Evolutionary conservation across 1,140 invertebrate genomes (phyloP).

Genomic region (Drosophila pectinifera): DNA sequence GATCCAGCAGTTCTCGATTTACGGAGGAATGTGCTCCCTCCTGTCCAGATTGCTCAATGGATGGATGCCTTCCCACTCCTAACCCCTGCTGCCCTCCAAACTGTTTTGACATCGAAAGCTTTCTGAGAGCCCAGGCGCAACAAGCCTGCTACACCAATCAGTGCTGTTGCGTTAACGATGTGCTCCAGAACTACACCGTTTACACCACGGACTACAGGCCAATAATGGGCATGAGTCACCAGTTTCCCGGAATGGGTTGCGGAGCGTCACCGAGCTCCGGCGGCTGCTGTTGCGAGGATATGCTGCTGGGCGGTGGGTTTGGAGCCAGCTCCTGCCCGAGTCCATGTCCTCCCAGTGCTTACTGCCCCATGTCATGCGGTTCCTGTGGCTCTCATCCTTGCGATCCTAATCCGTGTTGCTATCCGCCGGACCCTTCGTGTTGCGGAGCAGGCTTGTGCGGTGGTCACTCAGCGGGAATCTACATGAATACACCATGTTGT

Average conservation of each 20-base stretch:
- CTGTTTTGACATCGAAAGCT: conserved; percentile 18
- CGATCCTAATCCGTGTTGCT: not conserved
- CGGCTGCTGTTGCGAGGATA: conserved; percentile 1
- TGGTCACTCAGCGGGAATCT: conserved; percentile 1
- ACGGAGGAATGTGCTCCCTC: not conserved
- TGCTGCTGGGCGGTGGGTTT: conserved; percentile 7
- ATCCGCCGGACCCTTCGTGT: not conserved
- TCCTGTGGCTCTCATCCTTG: not conserved
- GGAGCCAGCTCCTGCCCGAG: not conserved
- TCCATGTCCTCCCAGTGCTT: too few species aligned
- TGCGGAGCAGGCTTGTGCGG: not conserved
- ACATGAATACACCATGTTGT: not conserved
- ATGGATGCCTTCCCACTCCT: not conserved
- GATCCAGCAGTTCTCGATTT: not conserved
- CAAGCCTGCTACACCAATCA: not conserved
- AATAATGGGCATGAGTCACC: not conserved
- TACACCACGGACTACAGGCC: conserved; percentile 48
- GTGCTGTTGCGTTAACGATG: conserved; percentile 11
- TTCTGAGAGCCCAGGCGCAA: conserved; percentile 1
- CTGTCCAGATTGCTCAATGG: not conserved
- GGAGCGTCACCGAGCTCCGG: too few species aligned
- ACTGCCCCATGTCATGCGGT: not conserved
- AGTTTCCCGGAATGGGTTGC: conserved; percentile 6
- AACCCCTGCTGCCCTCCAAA: too few species aligned
- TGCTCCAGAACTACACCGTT: conserved; percentile 31